Percentiles rank a stretch among this genome's conserved stretches.
phyloP scores from a whole-genome alignment of 2,113 vertebrate species.

The Pogonocichla stellata region DNA sequence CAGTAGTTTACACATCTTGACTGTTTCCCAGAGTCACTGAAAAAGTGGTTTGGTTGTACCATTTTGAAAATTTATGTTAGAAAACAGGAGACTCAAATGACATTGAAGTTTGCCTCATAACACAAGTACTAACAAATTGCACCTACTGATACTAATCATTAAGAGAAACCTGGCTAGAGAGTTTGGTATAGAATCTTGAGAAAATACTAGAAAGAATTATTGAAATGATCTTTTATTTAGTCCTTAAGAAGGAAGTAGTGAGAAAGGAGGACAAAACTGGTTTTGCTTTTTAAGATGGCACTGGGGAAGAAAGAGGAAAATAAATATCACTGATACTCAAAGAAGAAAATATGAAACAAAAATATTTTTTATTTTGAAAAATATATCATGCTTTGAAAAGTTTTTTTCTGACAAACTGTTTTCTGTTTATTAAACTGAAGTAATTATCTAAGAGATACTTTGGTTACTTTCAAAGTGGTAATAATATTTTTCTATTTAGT shows the following conservation, averaged over 20 bases:
- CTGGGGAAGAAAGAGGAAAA: background rate
- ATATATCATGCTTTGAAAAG: background rate
- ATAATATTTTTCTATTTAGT: background rate
- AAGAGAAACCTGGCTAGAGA: background rate
- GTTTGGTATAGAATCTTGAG: background rate
- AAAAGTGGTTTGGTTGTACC: background rate
- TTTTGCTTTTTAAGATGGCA: background rate
- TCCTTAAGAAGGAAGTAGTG: background rate
- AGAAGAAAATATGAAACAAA: background rate
- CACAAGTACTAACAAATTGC: background rate
- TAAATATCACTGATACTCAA: background rate
- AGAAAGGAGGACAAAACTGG: background rate
- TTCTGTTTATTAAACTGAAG: background rate
- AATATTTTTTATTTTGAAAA: background rate
- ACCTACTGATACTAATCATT: background rate
- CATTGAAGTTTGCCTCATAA: background rate
- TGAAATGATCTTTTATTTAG: background rate
- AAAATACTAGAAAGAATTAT: background rate
- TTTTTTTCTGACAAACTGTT: background rate
- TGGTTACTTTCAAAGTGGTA: background rate
- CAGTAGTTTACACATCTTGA: background rate
- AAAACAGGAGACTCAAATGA: background rate
- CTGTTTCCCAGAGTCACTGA: background rate
- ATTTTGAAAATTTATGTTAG: background rate
- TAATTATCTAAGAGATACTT: background rate